phyloP scores from a whole-genome alignment of 2,888 invertebrate species.

The Pandemis corylana region DNA sequence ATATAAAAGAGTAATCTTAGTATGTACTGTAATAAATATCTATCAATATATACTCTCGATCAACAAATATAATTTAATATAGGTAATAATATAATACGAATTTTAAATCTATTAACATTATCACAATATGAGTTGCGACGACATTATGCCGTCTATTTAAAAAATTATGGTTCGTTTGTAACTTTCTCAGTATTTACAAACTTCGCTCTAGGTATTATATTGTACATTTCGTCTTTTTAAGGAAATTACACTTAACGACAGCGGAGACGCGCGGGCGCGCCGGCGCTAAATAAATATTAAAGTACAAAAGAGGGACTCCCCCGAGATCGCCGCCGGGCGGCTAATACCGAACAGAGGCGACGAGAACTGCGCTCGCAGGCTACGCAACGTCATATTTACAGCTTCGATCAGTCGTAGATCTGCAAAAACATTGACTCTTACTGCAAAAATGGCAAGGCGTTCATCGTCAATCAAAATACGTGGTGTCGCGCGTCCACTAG shows the following conservation, averaged over 20 bases:
- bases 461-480: neutral
- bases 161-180: conserved; percentile 62
- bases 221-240: conserved; percentile 58
- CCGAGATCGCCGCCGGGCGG: conserved; percentile 24
- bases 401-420: neutral
- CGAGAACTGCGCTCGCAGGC: conserved; percentile 3
- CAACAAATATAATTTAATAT: conserved; percentile 80
- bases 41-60: conserved; percentile 79
- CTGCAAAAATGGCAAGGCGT: conserved; percentile 19
- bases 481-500: neutral
- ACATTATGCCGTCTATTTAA: conserved; percentile 67
- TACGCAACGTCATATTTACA: conserved; percentile 9
- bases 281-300: conserved; percentile 40
- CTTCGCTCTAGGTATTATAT: conserved; percentile 53
- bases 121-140: conserved; percentile 75
- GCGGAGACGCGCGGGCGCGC: conserved; percentile 40
- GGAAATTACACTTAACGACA: conserved; percentile 47
- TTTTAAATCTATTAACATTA: conserved; percentile 74
- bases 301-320: conserved; percentile 33
- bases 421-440: conserved; percentile 2
- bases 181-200: conserved; percentile 59
- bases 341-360: neutral
- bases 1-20: conserved; percentile 70
- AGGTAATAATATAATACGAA: conserved; percentile 75
- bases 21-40: conserved; percentile 76